Evolutionary conservation across 2,113 vertebrate species (phyloP).

Genomic region (Damaliscus lunatus): DNA sequence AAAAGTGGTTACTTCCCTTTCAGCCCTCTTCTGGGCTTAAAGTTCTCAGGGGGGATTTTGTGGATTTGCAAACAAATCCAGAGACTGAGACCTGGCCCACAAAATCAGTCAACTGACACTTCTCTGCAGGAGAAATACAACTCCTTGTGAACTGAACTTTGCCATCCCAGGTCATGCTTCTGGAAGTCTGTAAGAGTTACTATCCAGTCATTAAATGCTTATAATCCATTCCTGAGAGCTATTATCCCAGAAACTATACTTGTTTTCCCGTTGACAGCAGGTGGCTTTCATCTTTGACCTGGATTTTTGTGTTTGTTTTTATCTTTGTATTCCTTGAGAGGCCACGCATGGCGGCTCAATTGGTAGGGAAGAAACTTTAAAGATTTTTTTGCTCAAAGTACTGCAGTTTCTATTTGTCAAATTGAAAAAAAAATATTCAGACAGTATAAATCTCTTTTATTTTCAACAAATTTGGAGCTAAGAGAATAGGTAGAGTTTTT

Average conservation of each 20-base stretch:
- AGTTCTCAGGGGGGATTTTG: constrained; percentile 37
- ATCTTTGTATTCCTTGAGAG: background rate
- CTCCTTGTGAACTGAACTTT: constrained; percentile 62
- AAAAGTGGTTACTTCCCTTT: constrained; percentile 50
- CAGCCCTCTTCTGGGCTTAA: constrained; percentile 23
- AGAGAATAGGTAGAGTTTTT: background rate
- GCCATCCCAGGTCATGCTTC: constrained; percentile 51
- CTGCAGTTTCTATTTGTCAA: background rate
- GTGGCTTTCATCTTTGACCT: constrained; percentile 43
- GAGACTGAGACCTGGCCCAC: background rate
- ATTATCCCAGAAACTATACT: background rate
- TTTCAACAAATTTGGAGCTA: background rate
- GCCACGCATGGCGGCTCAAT: background rate
- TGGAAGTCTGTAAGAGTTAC: constrained; percentile 50
- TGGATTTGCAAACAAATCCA: constrained; percentile 64
- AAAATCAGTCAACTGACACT: constrained; percentile 48
- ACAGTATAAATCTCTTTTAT: background rate
- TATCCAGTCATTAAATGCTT: constrained; percentile 38
- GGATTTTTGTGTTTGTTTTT: constrained; percentile 14
- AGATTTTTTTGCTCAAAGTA: background rate
- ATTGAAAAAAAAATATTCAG: background rate
- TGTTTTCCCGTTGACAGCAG: constrained; percentile 11
- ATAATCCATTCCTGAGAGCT: constrained; percentile 45
- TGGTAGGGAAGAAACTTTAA: background rate
- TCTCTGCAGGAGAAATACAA: constrained; percentile 62